phyloP scores from a whole-genome alignment of 2,888 invertebrate genomes.

The Lithophane ornitopus region DNA sequence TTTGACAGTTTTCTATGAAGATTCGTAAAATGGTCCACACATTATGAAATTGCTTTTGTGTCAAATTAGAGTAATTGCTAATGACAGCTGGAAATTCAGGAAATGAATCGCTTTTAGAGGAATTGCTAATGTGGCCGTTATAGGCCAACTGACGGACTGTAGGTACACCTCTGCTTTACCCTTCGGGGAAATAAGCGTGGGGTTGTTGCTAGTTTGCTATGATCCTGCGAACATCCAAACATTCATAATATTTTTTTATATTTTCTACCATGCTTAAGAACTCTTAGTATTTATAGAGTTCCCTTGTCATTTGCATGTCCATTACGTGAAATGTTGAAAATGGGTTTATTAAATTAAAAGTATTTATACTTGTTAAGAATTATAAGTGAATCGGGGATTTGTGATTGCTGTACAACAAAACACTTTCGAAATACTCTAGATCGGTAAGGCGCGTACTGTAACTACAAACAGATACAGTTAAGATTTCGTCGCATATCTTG shows the following conservation, averaged over 20 bases:
- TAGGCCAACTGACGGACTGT: background rate
- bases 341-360: background rate
- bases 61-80: too few species aligned
- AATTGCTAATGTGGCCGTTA: too few species aligned
- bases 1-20: too few species aligned
- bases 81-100: too few species aligned
- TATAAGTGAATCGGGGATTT: background rate
- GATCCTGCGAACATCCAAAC: too few species aligned
- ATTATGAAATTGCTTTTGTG: too few species aligned
- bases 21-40: too few species aligned
- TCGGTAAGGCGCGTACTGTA: conserved; percentile 35
- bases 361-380: conserved; percentile 13
- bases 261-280: background rate
- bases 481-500: conserved; percentile 76
- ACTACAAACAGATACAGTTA: conserved; percentile 71
- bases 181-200: background rate
- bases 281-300: background rate
- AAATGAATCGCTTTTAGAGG: too few species aligned
- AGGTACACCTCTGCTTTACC: background rate
- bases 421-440: conserved; percentile 9
- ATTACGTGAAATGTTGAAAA: background rate
- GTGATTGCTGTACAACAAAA: conserved; percentile 11
- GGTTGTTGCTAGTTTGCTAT: background rate
- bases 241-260: background rate
- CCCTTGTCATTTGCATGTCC: background rate